Percentiles rank a stretch among this genome's conserved stretches.
These are phyloP conservation scores for Holothuria glaberrima DNA, from an alignment of 35 echinoderm and acorn worm genomes.

Conservation along the genomic window DNA sequence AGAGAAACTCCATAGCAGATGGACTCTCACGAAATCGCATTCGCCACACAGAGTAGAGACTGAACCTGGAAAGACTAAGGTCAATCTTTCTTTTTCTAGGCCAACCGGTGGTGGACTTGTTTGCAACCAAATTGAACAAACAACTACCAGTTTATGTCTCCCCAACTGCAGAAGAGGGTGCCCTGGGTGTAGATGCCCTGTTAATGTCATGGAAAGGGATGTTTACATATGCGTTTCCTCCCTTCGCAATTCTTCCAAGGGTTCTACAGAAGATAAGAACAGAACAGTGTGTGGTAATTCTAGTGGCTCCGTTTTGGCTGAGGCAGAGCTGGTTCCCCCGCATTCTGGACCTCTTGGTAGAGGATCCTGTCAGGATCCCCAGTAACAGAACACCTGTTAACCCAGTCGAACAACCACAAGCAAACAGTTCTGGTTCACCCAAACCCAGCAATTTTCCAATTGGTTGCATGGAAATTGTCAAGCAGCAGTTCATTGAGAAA, in stretches of 20 bases:
- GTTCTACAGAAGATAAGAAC: slow-evolving; percentile 47
- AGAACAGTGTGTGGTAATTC: not conserved
- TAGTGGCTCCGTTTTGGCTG: too few species aligned
- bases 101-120: slow-evolving; percentile 26
- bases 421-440: not conserved
- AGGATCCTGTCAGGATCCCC: too few species aligned
- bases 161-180: not conserved
- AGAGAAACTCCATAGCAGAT: slow-evolving; percentile 31
- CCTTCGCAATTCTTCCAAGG: not conserved
- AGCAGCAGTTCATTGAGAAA: not conserved
- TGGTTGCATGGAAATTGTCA: slow-evolving; percentile 11
- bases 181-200: slow-evolving; percentile 31
- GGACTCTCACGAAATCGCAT: slow-evolving; percentile 30
- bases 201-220: not conserved
- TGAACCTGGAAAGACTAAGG: not conserved
- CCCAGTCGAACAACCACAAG: not conserved
- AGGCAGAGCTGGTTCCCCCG: too few species aligned
- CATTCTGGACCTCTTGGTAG: too few species aligned
- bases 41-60: slow-evolving; percentile 17
- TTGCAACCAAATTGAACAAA: slow-evolving; percentile 24
- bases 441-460: not conserved
- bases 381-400: too few species aligned
- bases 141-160: slow-evolving; percentile 31
- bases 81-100: not conserved
- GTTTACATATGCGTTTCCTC: slow-evolving; percentile 50